Conservation (phyloP, 1,140 invertebrate species). For the Caenorhabditis inopinata region DNA sequence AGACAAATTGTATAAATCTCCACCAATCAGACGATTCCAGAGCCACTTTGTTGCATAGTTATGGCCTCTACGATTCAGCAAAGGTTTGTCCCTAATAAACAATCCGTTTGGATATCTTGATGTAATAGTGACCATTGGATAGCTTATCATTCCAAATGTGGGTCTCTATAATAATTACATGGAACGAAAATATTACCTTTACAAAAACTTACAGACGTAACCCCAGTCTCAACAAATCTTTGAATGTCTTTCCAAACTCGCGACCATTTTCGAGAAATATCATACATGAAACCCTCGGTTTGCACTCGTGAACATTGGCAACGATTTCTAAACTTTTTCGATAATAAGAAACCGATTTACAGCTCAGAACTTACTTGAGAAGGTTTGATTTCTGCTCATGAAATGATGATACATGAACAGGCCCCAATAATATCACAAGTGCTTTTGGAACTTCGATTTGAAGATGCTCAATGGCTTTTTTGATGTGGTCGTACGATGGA, state of each 20-base stretch:
- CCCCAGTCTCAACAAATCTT: background rate
- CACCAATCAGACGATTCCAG: constrained; percentile 63
- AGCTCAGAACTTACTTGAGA: constrained; percentile 50
- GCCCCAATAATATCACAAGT: constrained; percentile 59
- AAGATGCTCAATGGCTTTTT: constrained; percentile 57
- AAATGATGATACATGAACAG: constrained; percentile 59
- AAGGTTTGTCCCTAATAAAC: constrained; percentile 55
- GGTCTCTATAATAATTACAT: constrained; percentile 47
- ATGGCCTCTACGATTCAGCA: constrained; percentile 56
- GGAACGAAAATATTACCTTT: background rate
- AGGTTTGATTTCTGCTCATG: constrained; percentile 57
- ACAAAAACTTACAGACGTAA: background rate
- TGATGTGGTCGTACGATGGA: constrained; percentile 56
- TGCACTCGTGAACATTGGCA: constrained; percentile 55
- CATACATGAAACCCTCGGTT: constrained; percentile 55
- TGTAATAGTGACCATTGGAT: constrained; percentile 62
- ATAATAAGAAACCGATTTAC: background rate
- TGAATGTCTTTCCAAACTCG: constrained; percentile 31
- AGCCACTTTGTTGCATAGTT: constrained; percentile 65
- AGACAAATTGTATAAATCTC: constrained; percentile 61
- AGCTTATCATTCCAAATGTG: constrained; percentile 60
- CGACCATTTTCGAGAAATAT: background rate
- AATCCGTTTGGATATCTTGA: constrained; percentile 61
- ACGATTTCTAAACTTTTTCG: constrained; percentile 20
- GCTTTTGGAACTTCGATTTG: constrained; percentile 64